Percentiles rank a stretch among this genome's conserved stretches.
Evolutionary conservation across 1,140 invertebrate genomes (phyloP).

Genomic region (Batillaria attramentaria): DNA sequence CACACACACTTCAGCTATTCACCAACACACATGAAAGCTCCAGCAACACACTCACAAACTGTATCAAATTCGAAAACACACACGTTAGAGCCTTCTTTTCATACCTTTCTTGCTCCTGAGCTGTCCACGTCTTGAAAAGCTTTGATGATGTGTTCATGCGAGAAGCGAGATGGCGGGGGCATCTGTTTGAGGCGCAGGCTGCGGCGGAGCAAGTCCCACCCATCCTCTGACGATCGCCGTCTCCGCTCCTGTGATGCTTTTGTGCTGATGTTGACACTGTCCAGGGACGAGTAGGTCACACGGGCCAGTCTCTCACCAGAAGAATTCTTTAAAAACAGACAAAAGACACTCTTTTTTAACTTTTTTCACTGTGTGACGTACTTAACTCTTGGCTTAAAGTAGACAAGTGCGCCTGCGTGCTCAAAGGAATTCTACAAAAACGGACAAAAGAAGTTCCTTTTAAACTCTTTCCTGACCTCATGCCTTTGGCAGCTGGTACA

Average conservation of each 20-base stretch:
- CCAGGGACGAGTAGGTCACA: constrained; percentile 55
- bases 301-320: constrained; percentile 52
- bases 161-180: constrained; percentile 44
- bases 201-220: constrained; percentile 59
- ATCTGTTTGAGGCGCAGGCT: constrained; percentile 54
- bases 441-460: no score
- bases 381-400: no score
- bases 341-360: neutral
- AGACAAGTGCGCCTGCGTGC: no score
- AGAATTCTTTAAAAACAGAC: constrained; percentile 34
- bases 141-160: constrained; percentile 47
- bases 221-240: constrained; percentile 50
- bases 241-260: constrained; percentile 52
- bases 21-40: no score
- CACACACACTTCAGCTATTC: no score
- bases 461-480: no score
- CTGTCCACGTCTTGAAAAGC: constrained; percentile 36
- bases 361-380: neutral
- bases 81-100: no score
- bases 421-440: no score
- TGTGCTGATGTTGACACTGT: constrained; percentile 57
- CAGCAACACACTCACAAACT: no score
- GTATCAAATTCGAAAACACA: no score
- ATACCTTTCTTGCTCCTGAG: no score
- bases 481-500: no score